Percentiles rank a stretch among this genome's conserved stretches.
Evolutionary conservation across 2,113 vertebrate species (phyloP).

Genomic region (Thermophis baileyi): DNA sequence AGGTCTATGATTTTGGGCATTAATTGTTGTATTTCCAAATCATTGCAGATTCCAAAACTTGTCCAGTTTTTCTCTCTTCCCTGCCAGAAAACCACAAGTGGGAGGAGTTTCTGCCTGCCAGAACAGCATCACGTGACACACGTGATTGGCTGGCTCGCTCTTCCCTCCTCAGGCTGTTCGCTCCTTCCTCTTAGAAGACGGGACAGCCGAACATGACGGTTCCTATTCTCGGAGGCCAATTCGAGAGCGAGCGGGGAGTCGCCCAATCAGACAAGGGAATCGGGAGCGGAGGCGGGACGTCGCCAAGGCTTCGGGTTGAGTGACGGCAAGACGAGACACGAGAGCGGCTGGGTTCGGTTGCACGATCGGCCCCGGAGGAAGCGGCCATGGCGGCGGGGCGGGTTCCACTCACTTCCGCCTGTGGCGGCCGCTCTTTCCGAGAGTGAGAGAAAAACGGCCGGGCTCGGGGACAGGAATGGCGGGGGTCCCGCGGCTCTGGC

Average conservation of each 20-base stretch:
- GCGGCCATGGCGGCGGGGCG: conserved; percentile 17
- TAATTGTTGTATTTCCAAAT: background rate
- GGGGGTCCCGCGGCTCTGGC: conserved; percentile 6
- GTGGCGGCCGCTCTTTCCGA: background rate
- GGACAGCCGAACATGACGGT: fast-evolving
- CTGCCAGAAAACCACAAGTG: background rate
- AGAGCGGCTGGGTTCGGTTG: background rate
- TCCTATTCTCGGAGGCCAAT: background rate
- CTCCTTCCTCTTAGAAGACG: background rate
- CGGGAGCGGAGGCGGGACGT: background rate
- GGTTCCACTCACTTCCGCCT: background rate
- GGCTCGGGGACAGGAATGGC: background rate
- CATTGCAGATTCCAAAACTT: background rate
- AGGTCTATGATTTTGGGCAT: background rate
- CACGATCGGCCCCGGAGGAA: conserved; percentile 33
- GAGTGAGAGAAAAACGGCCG: background rate
- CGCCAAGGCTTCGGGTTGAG: background rate
- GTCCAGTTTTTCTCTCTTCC: background rate
- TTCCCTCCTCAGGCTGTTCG: no score
- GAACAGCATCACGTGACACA: background rate
- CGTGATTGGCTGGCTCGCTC: background rate
- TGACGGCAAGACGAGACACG: background rate
- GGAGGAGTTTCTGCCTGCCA: background rate
- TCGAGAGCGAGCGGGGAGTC: no score
- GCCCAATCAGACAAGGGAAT: background rate